Percentiles rank a stretch among this genome's conserved stretches.
phyloP scores from a whole-genome alignment of 2,888 invertebrate species.

The Apeira syringaria region DNA sequence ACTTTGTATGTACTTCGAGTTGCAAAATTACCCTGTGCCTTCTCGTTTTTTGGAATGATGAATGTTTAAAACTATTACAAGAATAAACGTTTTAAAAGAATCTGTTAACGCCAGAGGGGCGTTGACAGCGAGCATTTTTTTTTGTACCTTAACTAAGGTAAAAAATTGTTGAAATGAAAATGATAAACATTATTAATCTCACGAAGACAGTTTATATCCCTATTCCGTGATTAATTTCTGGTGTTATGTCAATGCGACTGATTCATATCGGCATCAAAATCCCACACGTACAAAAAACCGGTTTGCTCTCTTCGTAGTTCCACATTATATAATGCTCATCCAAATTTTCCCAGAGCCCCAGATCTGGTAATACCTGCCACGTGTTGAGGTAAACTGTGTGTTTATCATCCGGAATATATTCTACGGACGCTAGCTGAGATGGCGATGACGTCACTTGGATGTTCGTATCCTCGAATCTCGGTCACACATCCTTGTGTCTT shows the following conservation, averaged over 20 bases:
- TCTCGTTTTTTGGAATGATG: too few species aligned
- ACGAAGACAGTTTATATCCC: too few species aligned
- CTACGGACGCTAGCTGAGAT: constrained; percentile 29
- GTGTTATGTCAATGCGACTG: not conserved
- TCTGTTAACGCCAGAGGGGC: too few species aligned
- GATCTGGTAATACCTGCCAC: constrained; percentile 34
- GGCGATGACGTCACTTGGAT: constrained; percentile 43
- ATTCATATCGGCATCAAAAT: not conserved
- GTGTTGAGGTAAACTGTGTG: constrained; percentile 29
- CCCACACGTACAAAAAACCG: not conserved
- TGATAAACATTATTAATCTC: too few species aligned
- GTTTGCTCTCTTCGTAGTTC: not conserved
- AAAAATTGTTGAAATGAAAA: too few species aligned
- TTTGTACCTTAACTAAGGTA: too few species aligned
- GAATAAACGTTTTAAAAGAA: too few species aligned
- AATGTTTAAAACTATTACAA: too few species aligned
- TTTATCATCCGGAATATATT: constrained; percentile 36
- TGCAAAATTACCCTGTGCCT: too few species aligned
- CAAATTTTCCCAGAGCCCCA: constrained; percentile 29
- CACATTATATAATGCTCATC: not conserved
- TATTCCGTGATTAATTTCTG: too few species aligned
- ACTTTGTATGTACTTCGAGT: too few species aligned
- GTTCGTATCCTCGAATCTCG: constrained; percentile 27
- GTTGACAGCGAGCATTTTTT: too few species aligned
- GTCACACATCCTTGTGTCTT: constrained; percentile 45